A percentile compares a stretch with the other conserved stretches of the same genome.
Conservation (phyloP, 2,888 invertebrate genomes). For the Euplagia quadripunctaria region DNA sequence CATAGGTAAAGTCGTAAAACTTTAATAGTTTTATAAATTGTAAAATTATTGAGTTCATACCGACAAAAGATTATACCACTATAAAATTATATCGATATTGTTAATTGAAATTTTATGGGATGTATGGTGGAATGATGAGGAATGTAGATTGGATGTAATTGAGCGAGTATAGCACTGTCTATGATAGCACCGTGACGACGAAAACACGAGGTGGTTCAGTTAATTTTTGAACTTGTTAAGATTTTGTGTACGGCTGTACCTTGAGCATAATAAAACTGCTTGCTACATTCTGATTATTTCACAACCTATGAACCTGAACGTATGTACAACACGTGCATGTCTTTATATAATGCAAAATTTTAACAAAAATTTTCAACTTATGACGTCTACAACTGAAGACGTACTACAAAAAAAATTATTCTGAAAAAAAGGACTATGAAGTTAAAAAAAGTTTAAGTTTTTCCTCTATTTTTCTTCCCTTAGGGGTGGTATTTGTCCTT, state of each 20-base stretch:
- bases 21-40: constrained; percentile 56
- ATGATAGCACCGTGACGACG: constrained; percentile 24
- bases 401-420: no score
- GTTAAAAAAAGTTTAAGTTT: no score
- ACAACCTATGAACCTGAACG: not conserved
- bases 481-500: no score
- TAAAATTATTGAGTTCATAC: constrained; percentile 30
- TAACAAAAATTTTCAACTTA: no score
- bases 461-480: no score
- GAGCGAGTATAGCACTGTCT: constrained; percentile 14
- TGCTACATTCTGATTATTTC: not conserved
- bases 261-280: not conserved
- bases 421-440: no score
- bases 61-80: constrained; percentile 38
- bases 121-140: constrained; percentile 48
- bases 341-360: no score
- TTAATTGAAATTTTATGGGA: constrained; percentile 54
- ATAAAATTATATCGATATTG: constrained; percentile 50
- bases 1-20: constrained; percentile 59
- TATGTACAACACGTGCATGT: no score
- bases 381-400: no score
- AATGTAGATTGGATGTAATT: constrained; percentile 36
- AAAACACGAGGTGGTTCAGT: constrained; percentile 3
- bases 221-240: constrained; percentile 3
- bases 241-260: not conserved